phyloP scores from a whole-genome alignment of 1,140 invertebrate species.

The Drosophila grimshawi region DNA sequence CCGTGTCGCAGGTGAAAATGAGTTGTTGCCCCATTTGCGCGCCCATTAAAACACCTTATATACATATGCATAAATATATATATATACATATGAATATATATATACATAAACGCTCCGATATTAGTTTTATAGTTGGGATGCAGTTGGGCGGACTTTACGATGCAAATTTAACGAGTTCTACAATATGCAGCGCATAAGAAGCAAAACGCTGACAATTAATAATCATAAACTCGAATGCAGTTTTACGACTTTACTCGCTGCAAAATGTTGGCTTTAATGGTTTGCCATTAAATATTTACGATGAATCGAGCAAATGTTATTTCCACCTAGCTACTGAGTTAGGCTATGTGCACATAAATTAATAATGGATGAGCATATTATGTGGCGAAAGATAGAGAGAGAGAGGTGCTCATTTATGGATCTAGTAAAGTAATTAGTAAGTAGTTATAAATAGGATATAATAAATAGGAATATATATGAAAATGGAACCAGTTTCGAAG shows the following conservation, averaged over 20 bases:
- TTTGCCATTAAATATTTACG: constrained; percentile 18
- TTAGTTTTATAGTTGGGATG: constrained; percentile 1
- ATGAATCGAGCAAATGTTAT: neutral
- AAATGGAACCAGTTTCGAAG: too few species aligned
- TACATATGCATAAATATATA: neutral
- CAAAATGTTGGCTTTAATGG: constrained; percentile 1
- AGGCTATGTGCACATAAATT: neutral
- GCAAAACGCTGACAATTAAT: constrained; percentile 12
- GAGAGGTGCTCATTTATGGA: neutral
- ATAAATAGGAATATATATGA: too few species aligned
- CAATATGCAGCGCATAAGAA: constrained; percentile 1
- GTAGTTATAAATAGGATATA: neutral
- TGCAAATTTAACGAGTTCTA: constrained; percentile 29
- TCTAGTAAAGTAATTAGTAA: neutral
- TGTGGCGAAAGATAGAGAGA: neutral
- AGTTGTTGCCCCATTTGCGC: constrained; percentile 29
- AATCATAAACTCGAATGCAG: constrained; percentile 18
- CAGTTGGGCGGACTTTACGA: constrained; percentile 22
- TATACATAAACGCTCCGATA: neutral
- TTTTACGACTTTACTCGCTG: constrained; percentile 9
- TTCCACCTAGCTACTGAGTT: neutral
- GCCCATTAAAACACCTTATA: constrained; percentile 4
- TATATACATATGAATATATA: neutral
- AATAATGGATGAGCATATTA: neutral
- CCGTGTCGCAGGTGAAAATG: constrained; percentile 25